A percentile compares a stretch with the other conserved stretches of the same genome.
Evolutionary conservation across 2,797 vertebrate species (phyloP).

Genomic region (Myiotriccus ornatus): DNA sequence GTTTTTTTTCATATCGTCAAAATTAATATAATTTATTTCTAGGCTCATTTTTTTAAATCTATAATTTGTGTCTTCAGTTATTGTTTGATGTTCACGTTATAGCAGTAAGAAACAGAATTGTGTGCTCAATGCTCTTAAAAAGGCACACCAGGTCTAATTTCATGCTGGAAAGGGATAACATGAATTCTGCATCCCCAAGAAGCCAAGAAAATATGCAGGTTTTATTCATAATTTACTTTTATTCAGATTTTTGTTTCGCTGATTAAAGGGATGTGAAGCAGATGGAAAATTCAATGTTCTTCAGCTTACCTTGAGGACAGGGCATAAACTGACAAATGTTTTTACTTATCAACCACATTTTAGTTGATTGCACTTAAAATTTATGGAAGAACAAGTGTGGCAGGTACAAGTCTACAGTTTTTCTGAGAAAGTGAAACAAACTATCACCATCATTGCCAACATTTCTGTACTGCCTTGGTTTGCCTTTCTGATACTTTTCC

Average conservation of each 20-base stretch:
- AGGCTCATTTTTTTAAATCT: background rate
- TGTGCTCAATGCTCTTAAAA: background rate
- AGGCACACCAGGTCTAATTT: background rate
- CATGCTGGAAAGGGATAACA: background rate
- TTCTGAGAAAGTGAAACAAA: background rate
- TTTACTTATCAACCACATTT: background rate
- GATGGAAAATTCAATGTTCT: background rate
- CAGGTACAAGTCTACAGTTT: background rate
- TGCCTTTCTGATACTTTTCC: background rate
- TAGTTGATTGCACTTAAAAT: background rate
- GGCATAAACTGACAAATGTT: background rate
- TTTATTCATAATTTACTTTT: background rate
- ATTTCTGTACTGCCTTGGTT: background rate
- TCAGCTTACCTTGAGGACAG: background rate
- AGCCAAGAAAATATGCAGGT: background rate
- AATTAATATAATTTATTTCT: background rate
- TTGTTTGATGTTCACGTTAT: background rate
- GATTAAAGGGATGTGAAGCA: background rate
- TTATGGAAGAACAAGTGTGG: background rate
- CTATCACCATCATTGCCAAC: background rate
- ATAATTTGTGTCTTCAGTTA: background rate
- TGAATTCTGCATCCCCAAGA: background rate
- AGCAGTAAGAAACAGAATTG: background rate
- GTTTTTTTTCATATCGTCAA: background rate
- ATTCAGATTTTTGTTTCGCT: background rate